These are phyloP conservation scores for Aproaerema taeniolella DNA, from an alignment of 2,888 invertebrate genomes.

Conservation along the genomic window DNA sequence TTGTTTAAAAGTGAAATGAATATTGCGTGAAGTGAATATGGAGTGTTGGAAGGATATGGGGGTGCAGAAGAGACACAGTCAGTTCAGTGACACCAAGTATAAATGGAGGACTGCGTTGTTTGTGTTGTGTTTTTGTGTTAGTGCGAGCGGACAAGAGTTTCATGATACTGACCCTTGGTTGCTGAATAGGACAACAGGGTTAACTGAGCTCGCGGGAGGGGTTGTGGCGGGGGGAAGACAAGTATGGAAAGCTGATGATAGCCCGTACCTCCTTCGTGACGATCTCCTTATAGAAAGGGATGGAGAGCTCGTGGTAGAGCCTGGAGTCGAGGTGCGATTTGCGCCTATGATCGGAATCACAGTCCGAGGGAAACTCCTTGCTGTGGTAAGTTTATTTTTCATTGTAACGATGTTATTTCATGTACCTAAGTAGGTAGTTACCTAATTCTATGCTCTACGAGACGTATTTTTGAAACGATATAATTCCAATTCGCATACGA, in stretches of 20 bases:
- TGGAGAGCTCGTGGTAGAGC: slow-evolving; percentile 89
- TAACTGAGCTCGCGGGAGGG: slow-evolving; percentile 81
- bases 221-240: slow-evolving; percentile 77
- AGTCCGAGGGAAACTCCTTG: slow-evolving; percentile 91
- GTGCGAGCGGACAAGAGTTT: slow-evolving; percentile 52
- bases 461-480: too few species aligned
- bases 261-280: slow-evolving; percentile 87
- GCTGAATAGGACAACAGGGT: slow-evolving; percentile 55
- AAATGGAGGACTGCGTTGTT: slow-evolving; percentile 70
- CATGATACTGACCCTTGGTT: slow-evolving; percentile 57
- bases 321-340: slow-evolving; percentile 93
- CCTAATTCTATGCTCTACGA: too few species aligned
- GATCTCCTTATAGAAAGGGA: slow-evolving; percentile 88
- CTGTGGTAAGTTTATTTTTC: slow-evolving; percentile 87
- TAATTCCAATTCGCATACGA: too few species aligned
- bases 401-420: too few species aligned
- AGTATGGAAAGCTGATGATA: slow-evolving; percentile 74
- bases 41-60: slow-evolving; percentile 65
- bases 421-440: too few species aligned
- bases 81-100: slow-evolving; percentile 72
- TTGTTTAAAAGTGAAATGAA: slow-evolving; percentile 59
- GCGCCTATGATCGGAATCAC: slow-evolving; percentile 96
- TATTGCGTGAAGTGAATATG: slow-evolving; percentile 51
- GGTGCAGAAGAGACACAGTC: slow-evolving; percentile 69
- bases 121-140: slow-evolving; percentile 39